Evolutionary conservation across 2,113 vertebrate species (phyloP), one percentile per base, ranked within the genome.

Genomic region (Neotoma lepida): DNA sequence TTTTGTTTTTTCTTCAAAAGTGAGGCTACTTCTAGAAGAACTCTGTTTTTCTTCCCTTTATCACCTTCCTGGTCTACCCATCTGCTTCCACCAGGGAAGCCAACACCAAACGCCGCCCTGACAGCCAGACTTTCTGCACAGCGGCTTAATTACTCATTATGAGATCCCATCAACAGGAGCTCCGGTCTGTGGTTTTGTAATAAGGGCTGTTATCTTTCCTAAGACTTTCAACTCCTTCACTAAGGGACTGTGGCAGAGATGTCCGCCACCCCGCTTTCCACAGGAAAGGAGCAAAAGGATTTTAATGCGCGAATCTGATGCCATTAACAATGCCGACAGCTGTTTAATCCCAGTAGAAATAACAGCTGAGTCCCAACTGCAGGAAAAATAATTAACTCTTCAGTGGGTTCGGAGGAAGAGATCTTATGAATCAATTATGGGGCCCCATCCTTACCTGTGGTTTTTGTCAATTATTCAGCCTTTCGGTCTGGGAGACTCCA

Each of bases 301-400:
- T 98, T 98, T 98, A 99, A 97, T 98, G 98, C 98, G 98, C 98
- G 98, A 98, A 99, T 99, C 97, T 98, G 97, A 98, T 98, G 98
- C 98, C 98, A 99, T 99, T 99, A 99, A 99, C 99, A 98, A 98
- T 97, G 68, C 98, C 98, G 98, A 98, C 99, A 99, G 99, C 99
- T 99, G 99, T 98, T 99, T 98, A 98, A 99, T 98, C 99, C 99
- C 99, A 98, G 97, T 98, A 98, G 99, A 98, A 98, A 98, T 98
- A 98, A 98, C 98, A 99, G 99, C 98, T 99, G 99, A 98, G 98
- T 98, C 97, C 98, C 97, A 97, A 98, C 96, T 96, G 97, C 97
- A 97, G 95, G 97, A 96, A 56, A 95, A 97, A 96, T 97, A 94
- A 97, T 96, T 95, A 97, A 96, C 94, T 97, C 96, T 98, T 98